Evolutionary conservation across 2,797 vertebrate genomes (phyloP).

Genomic region (Urophycis tenuis): DNA sequence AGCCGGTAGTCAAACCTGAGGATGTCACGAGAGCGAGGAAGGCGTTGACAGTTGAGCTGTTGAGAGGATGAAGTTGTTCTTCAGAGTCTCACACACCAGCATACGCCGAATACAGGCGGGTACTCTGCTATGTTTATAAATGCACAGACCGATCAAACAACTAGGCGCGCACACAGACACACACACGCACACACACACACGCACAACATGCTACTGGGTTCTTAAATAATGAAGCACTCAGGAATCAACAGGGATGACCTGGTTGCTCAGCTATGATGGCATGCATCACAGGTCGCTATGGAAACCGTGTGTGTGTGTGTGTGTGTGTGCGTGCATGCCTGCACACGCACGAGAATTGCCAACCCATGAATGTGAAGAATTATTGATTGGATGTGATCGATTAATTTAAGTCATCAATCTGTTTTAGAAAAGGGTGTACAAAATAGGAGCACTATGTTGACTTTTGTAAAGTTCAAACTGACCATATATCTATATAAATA

Average conservation of each 20-base stretch:
- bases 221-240: constrained; percentile 8
- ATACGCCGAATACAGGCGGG: background rate
- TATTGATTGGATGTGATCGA: background rate
- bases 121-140: background rate
- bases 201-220: background rate
- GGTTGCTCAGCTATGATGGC: constrained; percentile 36
- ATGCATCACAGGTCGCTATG: constrained; percentile 48
- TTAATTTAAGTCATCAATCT: background rate
- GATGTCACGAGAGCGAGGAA: constrained; percentile 8
- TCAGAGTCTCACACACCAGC: background rate
- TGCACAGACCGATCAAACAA: background rate
- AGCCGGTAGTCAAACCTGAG: constrained; percentile 26
- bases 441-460: background rate
- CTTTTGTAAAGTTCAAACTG: background rate
- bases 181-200: background rate
- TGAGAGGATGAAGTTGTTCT: background rate
- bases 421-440: background rate
- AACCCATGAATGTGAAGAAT: background rate
- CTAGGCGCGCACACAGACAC: background rate
- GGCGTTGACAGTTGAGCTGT: constrained; percentile 1
- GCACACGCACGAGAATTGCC: no score
- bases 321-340: background rate
- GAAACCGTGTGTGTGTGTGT: constrained; percentile 47
- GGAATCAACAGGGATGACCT: constrained; percentile 24
- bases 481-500: background rate